A percentile compares a stretch with the other conserved stretches of the same genome.
Evolutionary conservation across 2,888 invertebrate genomes (phyloP).

Genomic region (Drosophila colorata): DNA sequence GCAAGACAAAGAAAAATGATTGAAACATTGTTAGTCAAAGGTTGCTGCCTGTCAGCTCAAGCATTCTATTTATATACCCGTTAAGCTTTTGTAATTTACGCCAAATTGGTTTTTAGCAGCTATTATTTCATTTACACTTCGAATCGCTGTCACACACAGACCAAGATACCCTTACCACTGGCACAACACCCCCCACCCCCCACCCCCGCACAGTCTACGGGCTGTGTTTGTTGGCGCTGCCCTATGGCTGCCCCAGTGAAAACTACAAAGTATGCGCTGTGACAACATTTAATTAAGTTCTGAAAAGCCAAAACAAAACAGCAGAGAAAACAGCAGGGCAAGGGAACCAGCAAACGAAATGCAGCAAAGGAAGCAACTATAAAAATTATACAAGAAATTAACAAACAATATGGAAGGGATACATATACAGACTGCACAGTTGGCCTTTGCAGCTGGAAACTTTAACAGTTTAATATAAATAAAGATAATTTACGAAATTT

Average conservation of each 20-base stretch:
- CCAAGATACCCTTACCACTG: slow-evolving; percentile 3
- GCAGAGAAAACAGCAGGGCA: slow-evolving; percentile 6
- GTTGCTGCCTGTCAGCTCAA: slow-evolving; percentile 28
- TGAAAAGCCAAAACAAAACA: slow-evolving; percentile 62
- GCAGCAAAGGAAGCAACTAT: slow-evolving; percentile 57
- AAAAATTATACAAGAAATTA: slow-evolving; percentile 76
- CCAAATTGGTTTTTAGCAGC: slow-evolving; percentile 77
- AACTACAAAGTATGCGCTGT: slow-evolving; percentile 76
- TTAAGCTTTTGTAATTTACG: slow-evolving; percentile 73
- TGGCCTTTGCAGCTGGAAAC: background rate
- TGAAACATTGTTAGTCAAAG: slow-evolving; percentile 60
- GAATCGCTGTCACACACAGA: slow-evolving; percentile 71
- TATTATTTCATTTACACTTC: slow-evolving; percentile 78
- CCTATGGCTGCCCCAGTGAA: slow-evolving; percentile 36
- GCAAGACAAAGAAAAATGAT: slow-evolving; percentile 78
- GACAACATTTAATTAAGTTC: slow-evolving; percentile 81
- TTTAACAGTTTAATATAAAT: background rate
- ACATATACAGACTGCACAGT: slow-evolving; percentile 9
- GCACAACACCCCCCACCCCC: background rate
- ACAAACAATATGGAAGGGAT: slow-evolving; percentile 50
- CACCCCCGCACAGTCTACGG: background rate
- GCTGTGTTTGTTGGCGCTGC: slow-evolving; percentile 10
- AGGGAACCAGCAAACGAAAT: slow-evolving; percentile 33
- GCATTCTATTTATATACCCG: slow-evolving; percentile 40
- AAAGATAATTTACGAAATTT: too few relatives aligned